Evolutionary conservation across 2,888 invertebrate genomes (phyloP).

Genomic region (Tetrapedia diversipes): DNA sequence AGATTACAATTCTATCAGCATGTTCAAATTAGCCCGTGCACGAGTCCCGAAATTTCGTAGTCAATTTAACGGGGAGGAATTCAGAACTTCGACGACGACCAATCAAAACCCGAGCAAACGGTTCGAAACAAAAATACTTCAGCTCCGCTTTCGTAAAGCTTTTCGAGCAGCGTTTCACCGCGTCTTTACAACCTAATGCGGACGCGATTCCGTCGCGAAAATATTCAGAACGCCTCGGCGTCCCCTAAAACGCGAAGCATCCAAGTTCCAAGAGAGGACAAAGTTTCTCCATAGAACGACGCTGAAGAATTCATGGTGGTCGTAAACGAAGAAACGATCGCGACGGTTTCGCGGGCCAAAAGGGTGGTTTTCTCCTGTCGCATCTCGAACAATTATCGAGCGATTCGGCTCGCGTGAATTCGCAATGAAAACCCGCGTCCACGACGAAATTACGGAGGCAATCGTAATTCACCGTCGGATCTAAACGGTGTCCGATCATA

Average conservation of each 20-base stretch:
- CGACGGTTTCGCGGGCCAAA: neutral
- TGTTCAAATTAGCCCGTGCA: no score
- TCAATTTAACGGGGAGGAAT: no score
- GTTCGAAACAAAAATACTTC: no score
- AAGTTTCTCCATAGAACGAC: neutral
- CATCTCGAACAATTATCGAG: conserved; percentile 23
- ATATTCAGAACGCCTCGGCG: no score
- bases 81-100: no score
- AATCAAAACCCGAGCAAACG: no score
- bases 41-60: no score
- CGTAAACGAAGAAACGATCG: conserved; percentile 22
- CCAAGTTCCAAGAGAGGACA: neutral
- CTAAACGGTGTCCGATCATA: conserved; percentile 26
- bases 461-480: conserved; percentile 25
- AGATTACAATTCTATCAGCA: no score
- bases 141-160: no score
- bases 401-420: conserved; percentile 18
- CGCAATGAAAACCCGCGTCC: conserved; percentile 6
- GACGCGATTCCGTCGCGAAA: neutral
- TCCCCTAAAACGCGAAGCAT: neutral
- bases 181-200: no score
- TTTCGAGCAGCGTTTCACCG: no score
- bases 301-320: conserved; percentile 4
- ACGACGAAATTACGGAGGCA: neutral
- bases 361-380: no score